Evolutionary conservation across 2,113 vertebrate species (phyloP).

Genomic region (Argyrosomus japonicus): DNA sequence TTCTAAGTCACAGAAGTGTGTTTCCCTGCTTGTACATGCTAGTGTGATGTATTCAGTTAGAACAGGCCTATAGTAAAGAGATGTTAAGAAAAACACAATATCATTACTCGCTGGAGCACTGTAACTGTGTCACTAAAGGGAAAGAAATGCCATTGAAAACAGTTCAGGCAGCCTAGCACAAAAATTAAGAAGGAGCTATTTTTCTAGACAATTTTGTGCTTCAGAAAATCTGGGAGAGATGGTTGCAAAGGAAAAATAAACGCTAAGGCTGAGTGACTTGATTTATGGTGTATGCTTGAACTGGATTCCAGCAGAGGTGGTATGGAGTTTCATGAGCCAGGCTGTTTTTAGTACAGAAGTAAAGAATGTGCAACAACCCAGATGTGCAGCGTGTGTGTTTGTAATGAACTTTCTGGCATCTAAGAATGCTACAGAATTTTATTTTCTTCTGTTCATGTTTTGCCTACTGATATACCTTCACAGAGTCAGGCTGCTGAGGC

Average conservation of each 20-base stretch:
- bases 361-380: slow-evolving; percentile 26
- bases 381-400: slow-evolving; percentile 38
- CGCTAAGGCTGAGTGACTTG: slow-evolving; percentile 32
- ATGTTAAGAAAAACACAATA: background rate
- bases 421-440: background rate
- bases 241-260: slow-evolving; percentile 48
- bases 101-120: background rate
- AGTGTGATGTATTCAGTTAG: background rate
- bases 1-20: background rate
- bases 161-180: background rate
- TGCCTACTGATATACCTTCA: too few relatives aligned
- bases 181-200: background rate
- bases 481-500: slow-evolving; percentile 14
- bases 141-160: slow-evolving; percentile 3
- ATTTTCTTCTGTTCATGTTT: background rate
- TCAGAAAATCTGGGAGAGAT: slow-evolving; percentile 17
- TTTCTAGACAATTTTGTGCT: slow-evolving; percentile 2
- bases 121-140: background rate
- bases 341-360: background rate
- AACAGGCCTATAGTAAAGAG: background rate
- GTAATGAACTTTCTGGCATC: slow-evolving; percentile 10
- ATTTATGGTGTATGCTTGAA: slow-evolving; percentile 55
- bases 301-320: slow-evolving; percentile 34
- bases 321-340: slow-evolving; percentile 40
- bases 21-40: background rate